Percentiles rank a stretch among this genome's conserved stretches.
Conservation (phyloP, 2,113 vertebrate species). For the Poecile atricapillus region DNA sequence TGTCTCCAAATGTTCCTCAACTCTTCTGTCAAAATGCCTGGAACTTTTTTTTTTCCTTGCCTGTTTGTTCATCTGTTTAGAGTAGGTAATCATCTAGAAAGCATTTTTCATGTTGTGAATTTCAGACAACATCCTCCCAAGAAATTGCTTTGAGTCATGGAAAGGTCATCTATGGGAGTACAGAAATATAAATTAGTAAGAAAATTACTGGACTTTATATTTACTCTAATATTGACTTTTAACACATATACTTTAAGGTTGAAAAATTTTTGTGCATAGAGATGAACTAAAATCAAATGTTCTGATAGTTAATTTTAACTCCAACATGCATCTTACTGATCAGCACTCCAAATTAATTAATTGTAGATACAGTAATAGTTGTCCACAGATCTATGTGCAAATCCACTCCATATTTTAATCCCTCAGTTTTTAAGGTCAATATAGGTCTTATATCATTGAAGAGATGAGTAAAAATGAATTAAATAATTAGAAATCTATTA, state of each 20-base stretch:
- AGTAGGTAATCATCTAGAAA: neutral
- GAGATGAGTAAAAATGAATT: neutral
- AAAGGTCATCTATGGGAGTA: neutral
- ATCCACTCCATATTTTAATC: neutral
- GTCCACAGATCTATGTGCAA: neutral
- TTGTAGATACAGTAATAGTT: neutral
- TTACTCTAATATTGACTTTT: neutral
- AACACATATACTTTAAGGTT: neutral
- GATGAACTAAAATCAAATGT: neutral
- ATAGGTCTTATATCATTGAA: neutral
- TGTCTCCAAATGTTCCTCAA: neutral
- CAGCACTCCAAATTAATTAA: neutral
- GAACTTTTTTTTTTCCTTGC: neutral
- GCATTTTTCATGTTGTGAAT: neutral
- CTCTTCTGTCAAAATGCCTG: neutral
- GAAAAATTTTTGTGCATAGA: neutral
- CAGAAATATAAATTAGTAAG: neutral
- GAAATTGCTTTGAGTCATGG: neutral
- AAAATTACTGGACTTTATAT: neutral
- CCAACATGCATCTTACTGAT: neutral
- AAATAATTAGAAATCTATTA: conserved; percentile 6
- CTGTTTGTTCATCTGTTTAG: neutral
- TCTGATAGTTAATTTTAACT: neutral
- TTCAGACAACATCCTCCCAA: neutral
- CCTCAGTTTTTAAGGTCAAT: neutral